Evolutionary conservation across 2,113 vertebrate genomes (phyloP).

Genomic region (Ophthalmolycus amberensis): DNA sequence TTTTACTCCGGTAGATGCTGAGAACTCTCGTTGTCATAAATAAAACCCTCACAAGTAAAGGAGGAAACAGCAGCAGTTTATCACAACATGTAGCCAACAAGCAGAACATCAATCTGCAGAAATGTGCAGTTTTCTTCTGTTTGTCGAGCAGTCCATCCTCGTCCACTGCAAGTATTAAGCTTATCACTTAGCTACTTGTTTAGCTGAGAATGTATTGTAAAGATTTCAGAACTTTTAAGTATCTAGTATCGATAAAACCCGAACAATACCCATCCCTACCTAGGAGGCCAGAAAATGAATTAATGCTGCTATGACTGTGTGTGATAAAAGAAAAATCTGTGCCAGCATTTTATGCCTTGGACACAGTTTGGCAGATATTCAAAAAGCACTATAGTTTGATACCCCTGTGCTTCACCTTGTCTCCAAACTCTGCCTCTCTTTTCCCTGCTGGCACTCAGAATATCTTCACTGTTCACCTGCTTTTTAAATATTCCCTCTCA

Average conservation of each 20-base stretch:
- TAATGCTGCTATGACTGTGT: neutral
- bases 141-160: too few species aligned
- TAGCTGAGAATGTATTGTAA: neutral
- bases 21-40: neutral
- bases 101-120: neutral
- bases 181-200: neutral
- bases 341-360: neutral
- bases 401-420: neutral
- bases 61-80: too few species aligned
- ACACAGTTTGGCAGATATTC: neutral
- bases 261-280: neutral
- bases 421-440: constrained; percentile 23
- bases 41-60: neutral
- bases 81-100: neutral
- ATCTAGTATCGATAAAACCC: neutral
- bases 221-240: neutral
- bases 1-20: too few species aligned
- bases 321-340: neutral
- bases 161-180: neutral
- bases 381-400: neutral
- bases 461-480: neutral
- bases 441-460: constrained; percentile 21
- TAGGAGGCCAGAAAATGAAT: neutral
- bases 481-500: constrained; percentile 35
- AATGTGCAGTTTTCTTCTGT: too few species aligned